Percentiles rank a stretch among this genome's conserved stretches.
Conservation (phyloP, 1,140 invertebrate species). For the Pogonus chalceus region DNA sequence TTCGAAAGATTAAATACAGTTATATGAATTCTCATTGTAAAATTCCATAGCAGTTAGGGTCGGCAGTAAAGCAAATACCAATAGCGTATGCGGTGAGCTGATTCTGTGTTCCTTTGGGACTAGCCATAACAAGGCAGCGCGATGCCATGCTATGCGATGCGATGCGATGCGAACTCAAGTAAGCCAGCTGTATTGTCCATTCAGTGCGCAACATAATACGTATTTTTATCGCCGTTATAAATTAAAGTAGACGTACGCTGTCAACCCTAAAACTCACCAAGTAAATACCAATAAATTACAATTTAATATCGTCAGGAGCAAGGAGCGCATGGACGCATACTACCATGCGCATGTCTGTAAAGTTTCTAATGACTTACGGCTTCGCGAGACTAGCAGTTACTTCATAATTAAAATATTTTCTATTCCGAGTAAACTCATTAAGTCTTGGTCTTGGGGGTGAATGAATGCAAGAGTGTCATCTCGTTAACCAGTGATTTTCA, state of each 20-base stretch:
- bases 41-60: too few relatives aligned
- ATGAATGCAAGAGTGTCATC: not conserved
- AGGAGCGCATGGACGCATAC: too few relatives aligned
- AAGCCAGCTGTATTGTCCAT: not conserved
- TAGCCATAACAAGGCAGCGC: too few relatives aligned
- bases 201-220: not conserved
- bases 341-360: not conserved
- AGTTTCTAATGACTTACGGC: slow-evolving; percentile 3
- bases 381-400: slow-evolving; percentile 1
- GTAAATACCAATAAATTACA: slow-evolving; percentile 7
- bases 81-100: too few relatives aligned
- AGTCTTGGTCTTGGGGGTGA: not conserved
- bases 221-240: slow-evolving; percentile 6
- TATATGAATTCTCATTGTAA: too few relatives aligned
- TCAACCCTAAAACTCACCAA: slow-evolving; percentile 3
- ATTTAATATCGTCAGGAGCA: not conserved
- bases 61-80: too few relatives aligned
- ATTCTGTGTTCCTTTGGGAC: too few relatives aligned
- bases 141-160: too few relatives aligned
- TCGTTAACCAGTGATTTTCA: slow-evolving; percentile 4
- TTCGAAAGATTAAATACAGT: too few relatives aligned
- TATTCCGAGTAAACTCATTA: slow-evolving; percentile 4
- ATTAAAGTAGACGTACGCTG: not conserved
- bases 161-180: not conserved
- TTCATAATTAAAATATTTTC: slow-evolving; percentile 8